Conservation (phyloP, 2,888 invertebrate species). For the Drosophila lutescens region DNA sequence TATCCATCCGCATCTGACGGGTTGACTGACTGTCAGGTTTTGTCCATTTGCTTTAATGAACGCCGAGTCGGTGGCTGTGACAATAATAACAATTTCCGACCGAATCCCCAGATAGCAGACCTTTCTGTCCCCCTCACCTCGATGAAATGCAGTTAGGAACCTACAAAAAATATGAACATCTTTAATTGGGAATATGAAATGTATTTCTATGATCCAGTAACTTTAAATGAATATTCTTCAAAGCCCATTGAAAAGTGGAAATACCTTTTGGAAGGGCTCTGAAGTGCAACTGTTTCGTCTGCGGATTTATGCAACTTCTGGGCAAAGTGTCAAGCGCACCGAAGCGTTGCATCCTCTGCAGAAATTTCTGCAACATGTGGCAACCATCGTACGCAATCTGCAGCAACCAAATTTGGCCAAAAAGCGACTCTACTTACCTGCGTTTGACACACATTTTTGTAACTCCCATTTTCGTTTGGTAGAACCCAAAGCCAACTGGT, state of each 20-base stretch:
- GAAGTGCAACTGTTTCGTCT: constrained; percentile 30
- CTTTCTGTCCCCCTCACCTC: constrained; percentile 2
- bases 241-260: too few relatives aligned
- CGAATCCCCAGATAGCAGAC: constrained; percentile 8
- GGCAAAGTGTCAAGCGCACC: constrained; percentile 66
- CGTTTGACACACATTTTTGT: constrained; percentile 72
- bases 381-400: constrained; percentile 49
- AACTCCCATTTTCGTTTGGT: constrained; percentile 23
- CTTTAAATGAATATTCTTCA: too few relatives aligned
- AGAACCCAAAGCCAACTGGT: constrained; percentile 33
- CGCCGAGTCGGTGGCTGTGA: constrained; percentile 26
- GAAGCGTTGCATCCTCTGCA: constrained; percentile 67
- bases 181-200: not conserved
- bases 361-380: constrained; percentile 46
- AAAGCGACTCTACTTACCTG: constrained; percentile 47
- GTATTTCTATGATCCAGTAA: too few relatives aligned
- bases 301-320: constrained; percentile 59
- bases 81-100: constrained; percentile 46
- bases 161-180: not conserved
- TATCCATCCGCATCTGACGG: constrained; percentile 36
- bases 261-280: not conserved
- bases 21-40: constrained; percentile 42
- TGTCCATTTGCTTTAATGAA: constrained; percentile 40
- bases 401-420: constrained; percentile 36
- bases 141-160: constrained; percentile 9